These are phyloP conservation scores for Sitta carolinensis DNA, from an alignment of 2,797 vertebrate species.

Conservation along the genomic window DNA sequence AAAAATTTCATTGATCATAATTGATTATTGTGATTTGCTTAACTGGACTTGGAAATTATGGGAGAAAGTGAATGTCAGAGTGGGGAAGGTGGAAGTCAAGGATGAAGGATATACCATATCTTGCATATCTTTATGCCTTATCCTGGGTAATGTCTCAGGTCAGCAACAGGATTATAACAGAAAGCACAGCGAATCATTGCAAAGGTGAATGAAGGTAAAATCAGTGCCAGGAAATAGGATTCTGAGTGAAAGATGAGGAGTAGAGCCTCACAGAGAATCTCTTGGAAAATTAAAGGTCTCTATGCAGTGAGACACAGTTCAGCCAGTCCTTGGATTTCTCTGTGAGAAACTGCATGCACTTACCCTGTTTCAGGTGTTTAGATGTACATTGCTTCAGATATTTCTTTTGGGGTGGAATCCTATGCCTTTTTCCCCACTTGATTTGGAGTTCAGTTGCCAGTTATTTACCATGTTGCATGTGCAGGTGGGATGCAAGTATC, in stretches of 20 bases:
- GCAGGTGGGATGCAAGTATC: neutral
- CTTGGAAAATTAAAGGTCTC: neutral
- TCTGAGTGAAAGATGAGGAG: neutral
- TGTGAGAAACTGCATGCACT: neutral
- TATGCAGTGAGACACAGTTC: neutral
- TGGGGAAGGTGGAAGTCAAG: neutral
- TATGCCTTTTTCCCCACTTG: neutral
- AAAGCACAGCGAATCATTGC: neutral
- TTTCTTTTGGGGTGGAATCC: neutral
- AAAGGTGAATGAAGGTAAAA: neutral
- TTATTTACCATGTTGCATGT: neutral
- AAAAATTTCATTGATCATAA: conserved; percentile 61
- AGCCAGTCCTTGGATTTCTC: neutral
- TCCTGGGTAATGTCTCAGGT: neutral
- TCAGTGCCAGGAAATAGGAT: neutral
- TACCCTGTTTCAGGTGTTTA: neutral
- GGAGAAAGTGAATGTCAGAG: conserved; percentile 11
- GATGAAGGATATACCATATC: neutral
- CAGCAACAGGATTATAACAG: fast-evolving
- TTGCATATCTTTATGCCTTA: neutral
- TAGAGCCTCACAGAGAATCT: neutral
- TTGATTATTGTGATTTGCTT: conserved; percentile 69
- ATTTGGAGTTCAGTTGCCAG: neutral
- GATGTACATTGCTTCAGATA: neutral
- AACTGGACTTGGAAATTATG: conserved; percentile 57